Conservation (phyloP, 2,888 invertebrate species). For the Oxystoma pomonae region DNA sequence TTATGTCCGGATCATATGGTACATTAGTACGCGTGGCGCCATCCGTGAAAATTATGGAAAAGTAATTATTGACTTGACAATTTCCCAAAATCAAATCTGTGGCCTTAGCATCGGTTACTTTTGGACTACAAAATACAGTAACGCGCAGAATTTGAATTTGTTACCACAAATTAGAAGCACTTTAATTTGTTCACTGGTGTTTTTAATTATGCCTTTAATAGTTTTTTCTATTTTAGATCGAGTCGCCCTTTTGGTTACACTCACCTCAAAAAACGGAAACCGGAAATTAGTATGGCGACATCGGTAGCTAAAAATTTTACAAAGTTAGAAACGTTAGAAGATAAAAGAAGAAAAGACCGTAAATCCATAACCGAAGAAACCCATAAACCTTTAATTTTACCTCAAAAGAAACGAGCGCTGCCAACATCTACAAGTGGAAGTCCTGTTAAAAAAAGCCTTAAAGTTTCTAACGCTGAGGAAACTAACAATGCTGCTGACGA, state of each 20-base stretch:
- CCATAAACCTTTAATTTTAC: constrained; percentile 49
- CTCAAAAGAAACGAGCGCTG: constrained; percentile 58
- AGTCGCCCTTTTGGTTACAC: constrained; percentile 44
- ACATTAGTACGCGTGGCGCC: too few relatives aligned
- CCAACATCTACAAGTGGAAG: constrained; percentile 38
- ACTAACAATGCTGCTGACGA: constrained; percentile 62
- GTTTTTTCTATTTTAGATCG: constrained; percentile 41
- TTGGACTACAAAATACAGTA: too few relatives aligned
- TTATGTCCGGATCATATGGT: too few relatives aligned
- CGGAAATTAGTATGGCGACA: constrained; percentile 50
- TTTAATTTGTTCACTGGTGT: too few relatives aligned
- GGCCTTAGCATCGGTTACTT: too few relatives aligned
- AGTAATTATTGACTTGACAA: too few relatives aligned
- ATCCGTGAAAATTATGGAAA: too few relatives aligned
- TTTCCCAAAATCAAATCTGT: too few relatives aligned
- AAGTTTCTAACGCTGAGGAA: constrained; percentile 44
- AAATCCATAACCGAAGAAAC: constrained; percentile 47
- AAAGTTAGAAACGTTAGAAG: constrained; percentile 38
- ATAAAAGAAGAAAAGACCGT: constrained; percentile 43
- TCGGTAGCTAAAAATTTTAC: constrained; percentile 35
- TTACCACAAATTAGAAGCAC: too few relatives aligned
- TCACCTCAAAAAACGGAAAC: constrained; percentile 67
- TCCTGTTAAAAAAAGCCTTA: constrained; percentile 48
- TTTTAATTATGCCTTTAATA: too few relatives aligned
- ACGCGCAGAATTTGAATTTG: too few relatives aligned